Base-by-base conservation (phyloP, 2,113 vertebrate genomes). In the Syrmaticus mikado region DNA sequence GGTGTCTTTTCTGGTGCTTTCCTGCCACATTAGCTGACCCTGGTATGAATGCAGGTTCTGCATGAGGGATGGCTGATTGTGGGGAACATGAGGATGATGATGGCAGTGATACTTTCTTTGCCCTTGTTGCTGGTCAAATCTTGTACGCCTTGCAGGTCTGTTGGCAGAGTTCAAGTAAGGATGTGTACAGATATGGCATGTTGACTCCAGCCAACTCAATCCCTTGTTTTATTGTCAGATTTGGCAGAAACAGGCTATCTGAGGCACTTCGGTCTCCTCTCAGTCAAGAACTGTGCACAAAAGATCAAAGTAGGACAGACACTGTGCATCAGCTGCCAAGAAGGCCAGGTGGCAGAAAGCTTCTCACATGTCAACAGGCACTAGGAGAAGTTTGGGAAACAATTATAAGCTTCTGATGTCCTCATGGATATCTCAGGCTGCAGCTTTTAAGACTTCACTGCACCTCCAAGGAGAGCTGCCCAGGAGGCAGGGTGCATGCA, bases 311-410 rank as follows among this genome's bases (percentile, higher is more conserved):
- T 6, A 0, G 67, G 85, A 94, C 57, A 86, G 65, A 86, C 20
- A 13, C 25, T 43, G 70, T 41, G 70, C 68, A 28, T 40, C 68
- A 53, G 78, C 89, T 94, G 93, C 93, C 94, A 95, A 94, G 87
- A 95, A 79, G 62, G 10, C 93, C 91, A 95, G 95, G 94, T 96
- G 93, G 93, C 89, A 96, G 89, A 95, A 91, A 91, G 84, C 71
- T 94, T 89, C 84, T 95, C 91, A 50, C 38, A 75, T 82, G 78
- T 93, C 87, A 94, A 67, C 87, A 95, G 93, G 84, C 91, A 94
- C 84, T n/a, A 78, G 81, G 61, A 93, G 53, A 89, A 89, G 58
- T 76, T 89, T 0, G 1, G 89, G 78, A 92, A 92, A 87, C 1
- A 2, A 67, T 89, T 87, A 67, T 3, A 89, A 78, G 81, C 89